phyloP scores from a whole-genome alignment of 2,113 vertebrate species.

The Gallinago paraguaiae region DNA sequence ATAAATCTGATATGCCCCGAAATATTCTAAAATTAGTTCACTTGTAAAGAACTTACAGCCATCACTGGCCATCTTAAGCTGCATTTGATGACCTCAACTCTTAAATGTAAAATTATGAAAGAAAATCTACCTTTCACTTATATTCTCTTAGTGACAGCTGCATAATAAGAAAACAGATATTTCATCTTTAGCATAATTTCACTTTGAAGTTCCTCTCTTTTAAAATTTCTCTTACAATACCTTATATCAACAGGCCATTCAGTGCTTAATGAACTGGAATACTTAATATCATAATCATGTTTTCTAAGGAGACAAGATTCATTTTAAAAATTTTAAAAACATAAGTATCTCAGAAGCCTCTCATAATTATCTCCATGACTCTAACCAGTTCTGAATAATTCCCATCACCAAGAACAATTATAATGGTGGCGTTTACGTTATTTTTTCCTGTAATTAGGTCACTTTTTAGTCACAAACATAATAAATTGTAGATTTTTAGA shows the following conservation, averaged over 20 bases:
- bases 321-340: not conserved
- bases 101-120: slow-evolving; percentile 17
- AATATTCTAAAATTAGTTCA: slow-evolving; percentile 3
- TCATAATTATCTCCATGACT: not conserved
- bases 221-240: not conserved
- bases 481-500: not conserved
- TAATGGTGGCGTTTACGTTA: not conserved
- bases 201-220: slow-evolving; percentile 24
- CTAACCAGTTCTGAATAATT: not conserved
- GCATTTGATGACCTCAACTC: not conserved
- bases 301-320: not conserved
- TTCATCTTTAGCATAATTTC: slow-evolving; percentile 41
- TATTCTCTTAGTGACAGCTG: not conserved
- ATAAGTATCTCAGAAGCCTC: not conserved
- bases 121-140: slow-evolving; percentile 41
- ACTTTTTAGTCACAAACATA: not conserved
- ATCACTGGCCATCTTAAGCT: not conserved
- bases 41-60: not conserved
- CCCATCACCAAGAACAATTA: not conserved
- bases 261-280: not conserved
- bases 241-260: not conserved
- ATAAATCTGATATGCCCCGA: not conserved
- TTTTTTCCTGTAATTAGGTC: not conserved
- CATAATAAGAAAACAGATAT: slow-evolving; percentile 27
- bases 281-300: not conserved